Evolutionary conservation across 2,113 vertebrate species (phyloP).

Genomic region (Dryoscopus gambensis): DNA sequence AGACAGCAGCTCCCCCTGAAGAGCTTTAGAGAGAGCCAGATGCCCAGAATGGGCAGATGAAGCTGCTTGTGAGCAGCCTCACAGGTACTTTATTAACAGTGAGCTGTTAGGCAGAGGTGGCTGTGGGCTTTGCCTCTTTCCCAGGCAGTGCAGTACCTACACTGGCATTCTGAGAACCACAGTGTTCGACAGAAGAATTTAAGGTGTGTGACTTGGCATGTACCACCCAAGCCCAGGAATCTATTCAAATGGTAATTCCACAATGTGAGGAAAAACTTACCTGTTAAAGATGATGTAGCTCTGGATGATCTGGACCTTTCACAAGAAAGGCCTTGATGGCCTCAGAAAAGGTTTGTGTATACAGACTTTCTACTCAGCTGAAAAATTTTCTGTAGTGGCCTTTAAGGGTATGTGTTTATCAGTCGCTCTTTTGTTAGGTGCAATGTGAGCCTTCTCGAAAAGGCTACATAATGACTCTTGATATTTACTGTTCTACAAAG

Average conservation of each 20-base stretch:
- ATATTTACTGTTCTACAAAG: neutral
- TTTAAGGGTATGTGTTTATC: neutral
- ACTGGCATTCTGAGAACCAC: neutral
- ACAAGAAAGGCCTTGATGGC: neutral
- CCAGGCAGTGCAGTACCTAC: neutral
- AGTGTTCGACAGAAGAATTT: neutral
- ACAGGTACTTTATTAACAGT: neutral
- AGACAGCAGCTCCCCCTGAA: neutral
- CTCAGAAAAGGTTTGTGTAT: neutral
- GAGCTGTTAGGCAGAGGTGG: neutral
- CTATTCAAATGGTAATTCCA: neutral
- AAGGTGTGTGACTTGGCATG: neutral
- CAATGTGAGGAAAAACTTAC: neutral
- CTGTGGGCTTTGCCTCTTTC: neutral
- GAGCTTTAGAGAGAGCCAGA: neutral
- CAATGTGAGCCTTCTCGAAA: neutral
- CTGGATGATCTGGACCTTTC: neutral
- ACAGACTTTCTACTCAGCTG: neutral
- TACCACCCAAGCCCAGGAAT: accelerated
- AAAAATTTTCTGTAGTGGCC: neutral
- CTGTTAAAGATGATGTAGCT: neutral
- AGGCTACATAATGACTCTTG: neutral
- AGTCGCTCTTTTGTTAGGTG: neutral
- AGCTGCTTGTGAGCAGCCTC: neutral
- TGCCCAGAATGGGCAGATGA: accelerated